Base-by-base conservation (phyloP, 2,797 vertebrate genomes). In the Poecile montanus region DNA sequence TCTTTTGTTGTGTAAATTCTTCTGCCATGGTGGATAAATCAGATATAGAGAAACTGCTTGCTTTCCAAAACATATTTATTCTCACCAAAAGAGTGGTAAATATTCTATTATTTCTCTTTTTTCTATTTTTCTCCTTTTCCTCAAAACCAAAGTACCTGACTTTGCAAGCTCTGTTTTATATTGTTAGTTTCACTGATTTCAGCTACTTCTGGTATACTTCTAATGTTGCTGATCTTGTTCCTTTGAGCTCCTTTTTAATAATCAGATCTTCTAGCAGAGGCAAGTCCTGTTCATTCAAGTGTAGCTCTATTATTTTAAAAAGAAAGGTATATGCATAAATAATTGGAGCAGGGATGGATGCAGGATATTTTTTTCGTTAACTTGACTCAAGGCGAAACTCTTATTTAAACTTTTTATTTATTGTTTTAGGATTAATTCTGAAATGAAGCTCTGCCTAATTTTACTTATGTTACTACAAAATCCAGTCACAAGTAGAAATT, bases 1-100 rank as follows among this genome's bases (percentile, higher is more conserved):
- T 74, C 92, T 93, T 91, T 92, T 96, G 82, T 96, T 87, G 72
- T 87, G 73, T 88, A 95, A 95, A 95, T 89, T 53, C 34, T 84
- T 75, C 50, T 93, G 62, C 54, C 34, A 36, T 7, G 2, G 45
- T 1, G 4, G 77, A 84, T 66, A 91, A 95, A 93, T 57, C 80
- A 92, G 79, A 89, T 62, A 72, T 29, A 48, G 21, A 9, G 17
- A 89, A 91, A 89, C 21, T 19, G 36, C 19, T 85, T 93, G 71
- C 53, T 83, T 92, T 76, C 57, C 40, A 73, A 90, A 93, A 54
- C 7, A 23, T 71, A 56, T 76, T 84, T 78, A 53, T 95, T 87
- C 54, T 86, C 29, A 57, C 25, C 45, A 36, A 85, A 60, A 13
- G 26, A 88, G 30, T 26, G 12, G 22, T 45, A 92, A 92, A 78